These are phyloP conservation scores for Bombus haemorrhoidalis DNA, from an alignment of 1,140 invertebrate genomes.

Conservation along the genomic window DNA sequence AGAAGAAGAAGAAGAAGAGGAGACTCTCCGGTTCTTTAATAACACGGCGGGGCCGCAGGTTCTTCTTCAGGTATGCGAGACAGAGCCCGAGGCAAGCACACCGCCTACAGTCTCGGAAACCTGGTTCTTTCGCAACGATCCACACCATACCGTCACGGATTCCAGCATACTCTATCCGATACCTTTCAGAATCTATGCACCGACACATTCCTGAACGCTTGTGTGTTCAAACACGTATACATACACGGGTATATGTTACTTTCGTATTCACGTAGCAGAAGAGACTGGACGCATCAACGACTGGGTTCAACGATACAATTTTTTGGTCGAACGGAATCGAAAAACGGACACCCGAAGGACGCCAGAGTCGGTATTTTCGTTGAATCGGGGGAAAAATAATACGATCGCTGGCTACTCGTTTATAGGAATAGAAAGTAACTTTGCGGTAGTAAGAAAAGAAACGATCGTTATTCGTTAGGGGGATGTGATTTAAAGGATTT, in stretches of 20 bases:
- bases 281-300: background rate
- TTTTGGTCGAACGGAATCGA: background rate
- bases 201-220: conserved; percentile 29
- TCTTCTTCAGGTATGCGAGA: conserved; percentile 72
- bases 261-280: conserved; percentile 33
- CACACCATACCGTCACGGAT: conserved; percentile 37
- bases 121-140: conserved; percentile 46
- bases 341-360: background rate
- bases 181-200: conserved; percentile 26
- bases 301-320: background rate
- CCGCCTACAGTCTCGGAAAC: conserved; percentile 55
- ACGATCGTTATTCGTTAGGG: background rate
- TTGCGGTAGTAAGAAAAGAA: too few relatives aligned
- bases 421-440: too few relatives aligned
- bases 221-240: conserved; percentile 22
- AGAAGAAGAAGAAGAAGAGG: conserved; percentile 41
- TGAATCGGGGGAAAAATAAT: conserved; percentile 15
- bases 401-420: background rate
- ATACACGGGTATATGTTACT: conserved; percentile 38
- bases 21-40: conserved; percentile 71
- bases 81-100: conserved; percentile 52
- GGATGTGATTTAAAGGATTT: too few relatives aligned
- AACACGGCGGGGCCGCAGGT: conserved; percentile 69
- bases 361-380: background rate
- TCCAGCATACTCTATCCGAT: conserved; percentile 52